phyloP scores from a whole-genome alignment of 1,140 invertebrate genomes.

The Trichonephila clavipes region DNA sequence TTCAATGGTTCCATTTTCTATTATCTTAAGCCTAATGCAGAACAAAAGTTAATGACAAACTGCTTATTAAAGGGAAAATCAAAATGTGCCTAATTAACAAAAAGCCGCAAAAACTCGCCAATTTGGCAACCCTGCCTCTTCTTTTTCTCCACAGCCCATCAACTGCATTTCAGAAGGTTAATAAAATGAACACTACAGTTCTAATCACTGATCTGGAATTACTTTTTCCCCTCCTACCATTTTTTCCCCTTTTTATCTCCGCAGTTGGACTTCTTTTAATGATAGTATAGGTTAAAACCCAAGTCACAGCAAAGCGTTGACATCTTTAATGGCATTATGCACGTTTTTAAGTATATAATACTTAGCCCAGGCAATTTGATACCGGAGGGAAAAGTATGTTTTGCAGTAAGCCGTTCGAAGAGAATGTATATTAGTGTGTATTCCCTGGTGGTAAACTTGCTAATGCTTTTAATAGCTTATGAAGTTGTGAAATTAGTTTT shows the following conservation, averaged over 20 bases:
- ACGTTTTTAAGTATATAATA: conserved; percentile 48
- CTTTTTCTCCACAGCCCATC: conserved; percentile 7
- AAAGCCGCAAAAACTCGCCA: background rate
- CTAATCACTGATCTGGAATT: conserved; percentile 72
- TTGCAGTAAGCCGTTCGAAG: background rate
- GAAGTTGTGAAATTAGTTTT: background rate
- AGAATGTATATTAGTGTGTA: background rate
- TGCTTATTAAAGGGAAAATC: too few species aligned
- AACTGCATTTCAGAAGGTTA: conserved; percentile 60
- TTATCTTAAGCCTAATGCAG: too few species aligned
- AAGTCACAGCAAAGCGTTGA: background rate
- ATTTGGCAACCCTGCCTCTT: conserved; percentile 41
- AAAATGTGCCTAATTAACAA: background rate
- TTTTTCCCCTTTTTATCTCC: conserved; percentile 17
- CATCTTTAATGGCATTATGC: conserved; percentile 71
- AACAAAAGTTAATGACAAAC: too few species aligned
- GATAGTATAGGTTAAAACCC: conserved; percentile 35
- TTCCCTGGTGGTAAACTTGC: background rate
- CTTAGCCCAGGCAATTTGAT: conserved; percentile 62
- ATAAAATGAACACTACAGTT: conserved; percentile 62
- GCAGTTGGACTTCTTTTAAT: conserved; percentile 45
- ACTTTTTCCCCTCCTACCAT: conserved; percentile 17
- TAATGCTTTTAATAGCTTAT: conserved; percentile 20
- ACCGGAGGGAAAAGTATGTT: background rate
- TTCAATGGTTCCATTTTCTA: too few species aligned